phyloP scores from a whole-genome alignment of 2,113 vertebrate genomes.

The Bubo bubo region DNA sequence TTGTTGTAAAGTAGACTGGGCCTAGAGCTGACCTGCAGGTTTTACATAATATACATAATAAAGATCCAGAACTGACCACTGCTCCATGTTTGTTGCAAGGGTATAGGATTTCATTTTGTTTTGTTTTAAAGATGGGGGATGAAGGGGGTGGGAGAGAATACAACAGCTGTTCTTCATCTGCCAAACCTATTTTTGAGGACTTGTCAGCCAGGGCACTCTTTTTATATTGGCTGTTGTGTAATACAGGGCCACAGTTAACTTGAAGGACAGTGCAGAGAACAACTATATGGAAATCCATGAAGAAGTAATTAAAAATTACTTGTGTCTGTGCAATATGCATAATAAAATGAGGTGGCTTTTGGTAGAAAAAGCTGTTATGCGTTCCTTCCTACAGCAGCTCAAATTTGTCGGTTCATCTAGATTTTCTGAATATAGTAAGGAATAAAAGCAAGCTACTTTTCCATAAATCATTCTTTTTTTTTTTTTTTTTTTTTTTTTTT shows the following conservation, averaged over 20 bases:
- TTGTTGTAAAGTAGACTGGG: neutral
- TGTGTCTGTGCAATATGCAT: neutral
- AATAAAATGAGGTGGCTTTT: neutral
- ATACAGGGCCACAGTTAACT: neutral
- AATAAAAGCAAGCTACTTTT: neutral
- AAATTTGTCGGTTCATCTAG: neutral
- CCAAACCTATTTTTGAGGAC: neutral
- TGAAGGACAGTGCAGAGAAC: neutral
- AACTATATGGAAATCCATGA: neutral
- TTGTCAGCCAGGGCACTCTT: neutral
- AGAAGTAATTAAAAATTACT: neutral
- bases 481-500: neutral
- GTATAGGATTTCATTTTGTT: neutral
- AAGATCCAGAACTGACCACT: neutral
- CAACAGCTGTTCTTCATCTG: neutral
- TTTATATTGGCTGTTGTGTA: neutral
- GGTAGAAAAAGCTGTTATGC: neutral
- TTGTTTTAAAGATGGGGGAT: neutral
- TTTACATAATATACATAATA: neutral
- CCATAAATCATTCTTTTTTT: neutral
- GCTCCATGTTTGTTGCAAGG: neutral
- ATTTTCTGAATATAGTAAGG: neutral
- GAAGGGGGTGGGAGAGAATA: neutral
- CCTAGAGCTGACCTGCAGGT: neutral
- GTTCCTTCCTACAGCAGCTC: neutral